phyloP scores from a whole-genome alignment of 2,113 vertebrate species.

The Thoracochromis brauschi region DNA sequence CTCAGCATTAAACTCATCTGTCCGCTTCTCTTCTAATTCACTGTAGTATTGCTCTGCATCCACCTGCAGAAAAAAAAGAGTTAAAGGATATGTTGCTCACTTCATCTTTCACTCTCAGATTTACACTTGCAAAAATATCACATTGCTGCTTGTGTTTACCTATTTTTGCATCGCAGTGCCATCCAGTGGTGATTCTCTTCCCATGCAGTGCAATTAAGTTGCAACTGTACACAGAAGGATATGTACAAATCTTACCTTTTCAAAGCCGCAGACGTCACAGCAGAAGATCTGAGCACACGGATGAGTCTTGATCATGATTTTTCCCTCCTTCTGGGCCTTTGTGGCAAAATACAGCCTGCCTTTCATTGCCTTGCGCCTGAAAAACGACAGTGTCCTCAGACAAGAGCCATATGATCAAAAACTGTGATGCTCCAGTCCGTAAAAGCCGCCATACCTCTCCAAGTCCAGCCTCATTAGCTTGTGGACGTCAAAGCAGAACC shows the following conservation, averaged over 20 bases:
- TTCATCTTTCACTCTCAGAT: not conserved
- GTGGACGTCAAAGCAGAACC: constrained; percentile 89
- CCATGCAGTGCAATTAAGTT: constrained; percentile 1
- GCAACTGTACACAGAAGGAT: not conserved
- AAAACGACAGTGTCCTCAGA: not conserved
- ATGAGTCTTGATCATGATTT: constrained; percentile 89
- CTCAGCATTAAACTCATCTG: constrained; percentile 93
- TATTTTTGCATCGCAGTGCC: constrained; percentile 59
- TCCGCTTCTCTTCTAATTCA: constrained; percentile 92
- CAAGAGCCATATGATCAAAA: not conserved
- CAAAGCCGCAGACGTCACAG: constrained; percentile 87
- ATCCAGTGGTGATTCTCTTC: constrained; percentile 54
- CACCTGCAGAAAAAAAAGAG: constrained; percentile 71
- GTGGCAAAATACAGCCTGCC: constrained; percentile 89
- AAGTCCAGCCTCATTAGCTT: constrained; percentile 86
- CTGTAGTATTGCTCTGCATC: constrained; percentile 96
- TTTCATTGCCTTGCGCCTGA: constrained; percentile 93
- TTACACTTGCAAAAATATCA: not conserved
- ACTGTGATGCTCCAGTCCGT: not conserved
- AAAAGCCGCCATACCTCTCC: constrained; percentile 75
- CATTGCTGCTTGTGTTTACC: not conserved
- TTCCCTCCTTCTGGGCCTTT: constrained; percentile 86
- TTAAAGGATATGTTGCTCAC: not conserved
- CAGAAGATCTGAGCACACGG: constrained; percentile 88
- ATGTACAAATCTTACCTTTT: constrained; percentile 72